Evolutionary conservation across 2,797 vertebrate genomes (phyloP), one percentile per base, ranked within the genome.

Genomic region (Enteromius trimaculatus): DNA sequence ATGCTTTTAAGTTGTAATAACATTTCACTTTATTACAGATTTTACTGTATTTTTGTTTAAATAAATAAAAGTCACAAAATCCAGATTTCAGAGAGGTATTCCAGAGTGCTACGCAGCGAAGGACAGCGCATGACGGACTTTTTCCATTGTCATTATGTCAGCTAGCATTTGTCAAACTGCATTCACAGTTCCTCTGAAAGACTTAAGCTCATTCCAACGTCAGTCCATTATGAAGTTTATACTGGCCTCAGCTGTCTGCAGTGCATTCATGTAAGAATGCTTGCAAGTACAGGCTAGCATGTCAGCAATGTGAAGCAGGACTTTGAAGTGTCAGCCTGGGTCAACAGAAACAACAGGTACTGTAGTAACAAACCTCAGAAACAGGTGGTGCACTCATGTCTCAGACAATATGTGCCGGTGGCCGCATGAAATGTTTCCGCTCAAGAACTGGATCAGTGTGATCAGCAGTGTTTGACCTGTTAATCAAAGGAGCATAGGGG

Each of bases 331-430:
- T 79, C 58, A 55, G 75, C 19, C 66, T 51, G 76, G 53, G 53
- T 83, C 64, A 80, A 49, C 23, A 60, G 76, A 80, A 80, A 83
- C 81, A 84, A 83, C 71, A 81, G 72, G 66, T 71, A 81, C 29
- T 14, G 71, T 13, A 74, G 72, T 49, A 69, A 81, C 51, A 77
- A 77, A 29, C 70, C 66, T 53, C 65, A 14, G 60, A 65, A n/a
- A 75, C 69, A 76, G 80, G 39, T 69, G 85, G 9, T 44, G 13
- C 31, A 23, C 23, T 58, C 78, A 84, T 19, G 23, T 39, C 29
- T 49, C 42, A 81, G 17, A 0, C 37, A 62, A 31, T 23, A 13
- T n/a, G 44, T 49, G 39, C 69, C 11, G 29, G 39, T 49, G 77
- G 51, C 21, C 23, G 4, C 34, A 47, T 6, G 19, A 81, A 49